A percentile compares a stretch with the other conserved stretches of the same genome.
Evolutionary conservation across 1,140 invertebrate genomes (phyloP).

Genomic region (Holcopasites calliopsidis): DNA sequence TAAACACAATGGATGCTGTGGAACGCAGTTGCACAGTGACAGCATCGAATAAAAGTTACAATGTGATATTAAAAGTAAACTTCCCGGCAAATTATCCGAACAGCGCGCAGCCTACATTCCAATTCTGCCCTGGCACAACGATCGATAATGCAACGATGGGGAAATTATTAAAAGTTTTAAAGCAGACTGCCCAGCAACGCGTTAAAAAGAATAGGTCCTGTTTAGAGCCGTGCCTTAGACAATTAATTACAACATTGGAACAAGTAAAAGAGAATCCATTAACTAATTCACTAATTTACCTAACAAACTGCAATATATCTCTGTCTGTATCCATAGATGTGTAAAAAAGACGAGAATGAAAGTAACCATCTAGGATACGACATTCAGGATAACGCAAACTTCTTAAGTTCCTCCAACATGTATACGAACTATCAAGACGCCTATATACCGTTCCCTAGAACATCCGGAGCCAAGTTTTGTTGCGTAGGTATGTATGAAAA

Average conservation of each 20-base stretch:
- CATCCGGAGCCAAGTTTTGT: conserved; percentile 96
- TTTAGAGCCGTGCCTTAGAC: conserved; percentile 88
- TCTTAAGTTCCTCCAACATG: conserved; percentile 72
- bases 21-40: conserved; percentile 88
- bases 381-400: conserved; percentile 76
- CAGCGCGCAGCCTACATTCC: conserved; percentile 86
- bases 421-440: conserved; percentile 83
- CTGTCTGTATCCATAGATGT: conserved; percentile 65
- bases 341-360: conserved; percentile 77
- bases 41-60: conserved; percentile 86
- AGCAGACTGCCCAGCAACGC: conserved; percentile 86
- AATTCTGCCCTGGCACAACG: conserved; percentile 83
- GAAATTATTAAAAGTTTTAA: conserved; percentile 86
- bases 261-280: conserved; percentile 75
- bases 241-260: conserved; percentile 86
- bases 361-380: conserved; percentile 71
- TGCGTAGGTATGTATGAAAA: conserved; percentile 83
- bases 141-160: conserved; percentile 82
- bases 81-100: conserved; percentile 91
- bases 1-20: conserved; percentile 84
- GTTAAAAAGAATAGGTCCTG: conserved; percentile 89
- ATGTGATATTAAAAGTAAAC: conserved; percentile 87
- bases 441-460: conserved; percentile 96
- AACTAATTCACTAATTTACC: not conserved
- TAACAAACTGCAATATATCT: not conserved